Percentiles rank a stretch among this genome's conserved stretches.
Evolutionary conservation across 2,113 vertebrate genomes (phyloP).

Genomic region (Ondatra zibethicus): DNA sequence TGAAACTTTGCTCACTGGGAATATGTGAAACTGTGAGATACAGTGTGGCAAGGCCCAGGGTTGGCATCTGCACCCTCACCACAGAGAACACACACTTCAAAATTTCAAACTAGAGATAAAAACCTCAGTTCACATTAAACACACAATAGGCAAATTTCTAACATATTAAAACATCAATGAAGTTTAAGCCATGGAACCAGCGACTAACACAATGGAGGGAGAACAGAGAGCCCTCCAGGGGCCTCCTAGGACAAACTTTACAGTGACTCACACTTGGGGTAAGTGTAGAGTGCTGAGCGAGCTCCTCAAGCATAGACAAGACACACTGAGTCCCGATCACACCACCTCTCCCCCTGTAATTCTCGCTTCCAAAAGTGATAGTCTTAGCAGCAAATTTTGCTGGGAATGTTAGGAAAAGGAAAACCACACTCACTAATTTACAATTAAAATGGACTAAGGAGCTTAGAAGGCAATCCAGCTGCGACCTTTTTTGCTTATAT

Average conservation of each 20-base stretch:
- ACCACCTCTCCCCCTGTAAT: slow-evolving; percentile 39
- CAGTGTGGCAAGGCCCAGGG: background rate
- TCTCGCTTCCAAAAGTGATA: slow-evolving; percentile 29
- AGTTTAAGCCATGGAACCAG: slow-evolving; percentile 2
- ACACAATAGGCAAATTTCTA: slow-evolving; percentile 27
- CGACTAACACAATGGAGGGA: background rate
- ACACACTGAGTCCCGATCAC: background rate
- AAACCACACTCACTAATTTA: background rate
- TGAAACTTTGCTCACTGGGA: background rate
- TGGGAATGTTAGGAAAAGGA: slow-evolving; percentile 62
- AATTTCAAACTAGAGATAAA: background rate
- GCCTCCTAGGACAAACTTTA: background rate
- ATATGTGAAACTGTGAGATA: background rate
- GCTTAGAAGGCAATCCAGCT: background rate
- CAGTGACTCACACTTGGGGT: background rate
- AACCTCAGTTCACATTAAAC: background rate
- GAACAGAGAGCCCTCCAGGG: background rate
- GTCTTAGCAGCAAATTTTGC: slow-evolving; percentile 70
- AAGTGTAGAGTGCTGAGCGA: background rate
- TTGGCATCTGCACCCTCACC: background rate
- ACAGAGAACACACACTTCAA: background rate
- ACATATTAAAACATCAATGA: slow-evolving; percentile 27
- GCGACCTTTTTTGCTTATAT: background rate
- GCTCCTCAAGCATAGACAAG: slow-evolving; percentile 1
- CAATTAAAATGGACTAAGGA: background rate